Conservation (phyloP, 2,113 vertebrate genomes). For the Vicugna pacos region DNA sequence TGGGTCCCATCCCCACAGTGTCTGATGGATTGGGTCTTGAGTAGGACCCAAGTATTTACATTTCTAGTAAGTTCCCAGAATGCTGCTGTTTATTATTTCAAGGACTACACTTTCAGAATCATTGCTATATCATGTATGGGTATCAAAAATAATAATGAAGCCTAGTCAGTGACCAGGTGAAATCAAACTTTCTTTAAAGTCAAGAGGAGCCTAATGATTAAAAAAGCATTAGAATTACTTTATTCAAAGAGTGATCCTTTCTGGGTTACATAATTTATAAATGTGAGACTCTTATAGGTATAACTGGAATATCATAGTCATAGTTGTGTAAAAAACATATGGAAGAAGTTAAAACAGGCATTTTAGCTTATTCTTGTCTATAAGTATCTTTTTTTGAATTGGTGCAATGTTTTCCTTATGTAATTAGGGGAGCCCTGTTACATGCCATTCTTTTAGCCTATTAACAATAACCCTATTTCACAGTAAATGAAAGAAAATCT, state of each 20-base stretch:
- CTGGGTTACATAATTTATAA: constrained; percentile 22
- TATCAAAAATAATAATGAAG: background rate
- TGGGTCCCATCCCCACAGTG: background rate
- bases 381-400: background rate
- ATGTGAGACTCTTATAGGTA: background rate
- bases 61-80: background rate
- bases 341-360: constrained; percentile 7
- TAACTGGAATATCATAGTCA: background rate
- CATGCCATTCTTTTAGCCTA: constrained; percentile 7
- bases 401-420: constrained; percentile 9
- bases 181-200: constrained; percentile 40
- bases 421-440: background rate
- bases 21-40: constrained; percentile 43
- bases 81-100: background rate
- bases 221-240: background rate
- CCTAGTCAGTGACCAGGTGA: background rate
- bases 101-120: background rate
- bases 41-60: background rate
- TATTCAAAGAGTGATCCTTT: background rate
- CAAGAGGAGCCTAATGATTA: background rate
- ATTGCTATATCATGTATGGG: background rate
- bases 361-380: constrained; percentile 10
- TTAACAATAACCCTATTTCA: background rate
- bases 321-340: background rate
- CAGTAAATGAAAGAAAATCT: constrained; percentile 36